Evolutionary conservation across 2,888 invertebrate species (phyloP).

Genomic region (Aphrophora alni): DNA sequence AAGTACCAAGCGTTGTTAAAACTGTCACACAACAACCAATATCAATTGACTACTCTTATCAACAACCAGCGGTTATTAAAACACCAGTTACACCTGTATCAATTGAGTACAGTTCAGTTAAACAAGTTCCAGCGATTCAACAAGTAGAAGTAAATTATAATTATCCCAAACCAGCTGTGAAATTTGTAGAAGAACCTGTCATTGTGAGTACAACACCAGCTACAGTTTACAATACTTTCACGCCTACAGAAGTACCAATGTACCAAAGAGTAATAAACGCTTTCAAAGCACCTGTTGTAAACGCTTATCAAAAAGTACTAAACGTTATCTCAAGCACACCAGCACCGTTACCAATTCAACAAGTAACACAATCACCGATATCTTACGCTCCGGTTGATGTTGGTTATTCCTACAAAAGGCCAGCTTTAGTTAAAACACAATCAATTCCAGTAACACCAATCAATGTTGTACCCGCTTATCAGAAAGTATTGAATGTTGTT

Average conservation of each 20-base stretch:
- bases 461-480: constrained; percentile 36
- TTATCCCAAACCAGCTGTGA: constrained; percentile 35
- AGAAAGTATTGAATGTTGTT: constrained; percentile 35
- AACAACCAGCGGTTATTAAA: neutral
- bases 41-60: neutral
- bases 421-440: constrained; percentile 42
- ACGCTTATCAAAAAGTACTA: constrained; percentile 37
- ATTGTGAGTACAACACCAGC: constrained; percentile 26
- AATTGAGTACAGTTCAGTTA: neutral
- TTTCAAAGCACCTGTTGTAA: constrained; percentile 37
- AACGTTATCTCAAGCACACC: constrained; percentile 32
- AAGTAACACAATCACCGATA: constrained; percentile 28
- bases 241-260: constrained; percentile 23
- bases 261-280: constrained; percentile 37
- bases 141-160: constrained; percentile 32
- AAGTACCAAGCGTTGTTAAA: constrained; percentile 25
- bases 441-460: constrained; percentile 32
- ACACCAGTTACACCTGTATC: neutral
- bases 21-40: constrained; percentile 17
- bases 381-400: constrained; percentile 28
- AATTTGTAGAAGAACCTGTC: constrained; percentile 34
- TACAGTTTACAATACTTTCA: constrained; percentile 18
- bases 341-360: constrained; percentile 23
- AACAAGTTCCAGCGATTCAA: constrained; percentile 10
- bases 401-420: constrained; percentile 42